Evolutionary conservation across 2,888 invertebrate species (phyloP), one percentile per base, ranked within the genome.

Genomic region (Elysia crispata): DNA sequence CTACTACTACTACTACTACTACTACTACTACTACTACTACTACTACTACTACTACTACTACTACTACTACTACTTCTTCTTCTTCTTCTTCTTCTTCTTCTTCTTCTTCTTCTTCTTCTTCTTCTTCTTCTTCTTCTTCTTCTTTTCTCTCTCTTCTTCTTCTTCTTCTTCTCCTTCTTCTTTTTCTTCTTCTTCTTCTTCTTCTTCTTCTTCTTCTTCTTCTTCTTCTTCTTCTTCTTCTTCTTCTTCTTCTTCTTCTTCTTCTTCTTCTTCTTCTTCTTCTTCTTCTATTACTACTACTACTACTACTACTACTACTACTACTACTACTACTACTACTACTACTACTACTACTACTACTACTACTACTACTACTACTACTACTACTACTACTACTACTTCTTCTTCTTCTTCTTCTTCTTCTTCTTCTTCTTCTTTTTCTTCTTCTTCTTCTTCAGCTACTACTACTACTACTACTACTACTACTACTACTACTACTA

Each of bases 1-100:
- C 54, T 54, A 54, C 54, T 54, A 54, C 54, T 54, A 54, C 54
- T 54, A 54, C 54, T 54, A 54, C 54, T 54, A 54, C 54, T 54
- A 54, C 54, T 54, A 54, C 54, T 54, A 54, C 54, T 31, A 20
- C 72, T 31, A 72, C 72, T 72, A 72, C 72, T 31, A 72, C 72
- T 31, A 1, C 72, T 72, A 33, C 72, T 31, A 72, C 72, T 72
- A 72, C 72, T 72, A 33, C 72, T 31, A 33, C 41, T 54, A 54
- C 54, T 54, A 54, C 54, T 54, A 54, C 54, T 54, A 54, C 54
- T 54, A 54, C 54, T 54, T 15, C 13, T 54, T 15, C 13, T 54
- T 15, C 13, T 54, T 15, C 13, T 54, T 15, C 13, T 54, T 15
- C 13, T 18, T 13, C 54, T 54, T 54, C 54, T 54, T 54, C 54